Evolutionary conservation across 64 coral and sea anemone genomes (phyloP), one percentile per base, ranked within the genome.

Genomic region (Montipora cactus): DNA sequence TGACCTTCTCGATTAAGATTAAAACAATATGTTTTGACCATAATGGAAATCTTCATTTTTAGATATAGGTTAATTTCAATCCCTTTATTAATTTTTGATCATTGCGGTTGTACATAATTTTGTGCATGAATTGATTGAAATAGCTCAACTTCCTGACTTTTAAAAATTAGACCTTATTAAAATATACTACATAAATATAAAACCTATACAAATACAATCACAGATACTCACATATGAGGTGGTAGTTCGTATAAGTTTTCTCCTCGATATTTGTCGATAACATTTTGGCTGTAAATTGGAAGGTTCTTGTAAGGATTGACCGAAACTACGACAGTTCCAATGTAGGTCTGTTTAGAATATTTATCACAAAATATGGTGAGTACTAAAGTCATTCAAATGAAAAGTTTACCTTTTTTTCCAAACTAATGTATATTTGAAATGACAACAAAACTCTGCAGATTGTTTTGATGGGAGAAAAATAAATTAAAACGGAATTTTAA

Each of bases 161-260:
- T 57, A 18, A 68, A 14, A 68, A 68, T 37, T 37, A 37, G 37
- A 68, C 18, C 4, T 68, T 4, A 80, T 53, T 80, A 25, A 12
- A 2, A 37, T 37, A 0, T 37, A 37, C 37, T 37, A 37, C 37
- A 37, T 37, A 37, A 37, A 37, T 37, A 37, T 37, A 37, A 37
- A 37, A 37, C 28, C 28, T 37, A 37, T 37, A 37, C 28, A 37
- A 37, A 2, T 37, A 74, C 1, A 61, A 44, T 16, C 8, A 2
- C 8, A 21, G 74, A 19, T 47, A 67, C 98, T 96, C 85, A 99
- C 98, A 99, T 87, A 57, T 99, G 98, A 4, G 98, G 98, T 1
- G 98, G 95, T 8, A 99, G 87, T 79, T 99, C 98, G 48, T 99
- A 99, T 5, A 99, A 59, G 47, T 99, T 99, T 81, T 96, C 98